Evolutionary conservation across 2,113 vertebrate species (phyloP), one percentile per base, ranked within the genome.

Genomic region (Epinephelus cyanopodus): DNA sequence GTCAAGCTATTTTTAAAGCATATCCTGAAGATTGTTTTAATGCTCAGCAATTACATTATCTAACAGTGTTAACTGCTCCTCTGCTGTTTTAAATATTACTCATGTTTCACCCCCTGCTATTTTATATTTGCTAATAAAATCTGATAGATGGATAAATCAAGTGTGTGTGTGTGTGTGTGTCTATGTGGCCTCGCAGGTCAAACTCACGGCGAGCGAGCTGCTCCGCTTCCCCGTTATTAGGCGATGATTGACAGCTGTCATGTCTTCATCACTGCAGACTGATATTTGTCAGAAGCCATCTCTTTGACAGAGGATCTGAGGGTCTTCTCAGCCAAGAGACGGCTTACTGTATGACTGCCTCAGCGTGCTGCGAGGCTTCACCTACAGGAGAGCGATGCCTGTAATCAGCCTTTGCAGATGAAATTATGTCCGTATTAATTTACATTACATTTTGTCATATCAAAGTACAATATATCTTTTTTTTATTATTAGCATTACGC

Each of bases 201-300:
- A 86, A 90, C 66, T 64, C 85, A 25, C 77, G 29, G 63, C 52
- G 42, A 70, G 86, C 17, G 74, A 83, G 90, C 88, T 62, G 86
- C 82, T 90, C 85, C 74, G 76, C 88, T 87, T 90, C 82, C 68
- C 89, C 27, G 88, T 92, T 88, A 86, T 85, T 86, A 89, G 65
- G 74, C 60, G 79, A 84, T 94, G 95, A 95, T 63, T 94, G 95
- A 90, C 95, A 94, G 94, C 93, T 95, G 94, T 93, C 95, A 94
- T 92, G 92, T 95, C 88, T 80, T 89, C 86, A 68, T 88, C 82
- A 83, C 85, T 76, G 81, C 85, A 81, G 73, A 90, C 86, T 93
- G 94, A 92, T 95, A 87, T 93, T 94, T 92, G 90, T 95, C 94
- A 94, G 91, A 91, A 87, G 87, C 85, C 89, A 83, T 93, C 85